A percentile compares a stretch with the other conserved stretches of the same genome.
These are phyloP conservation scores for Montipora sp. DNA, from an alignment of 64 coral and sea anemone genomes.

Conservation along the genomic window DNA sequence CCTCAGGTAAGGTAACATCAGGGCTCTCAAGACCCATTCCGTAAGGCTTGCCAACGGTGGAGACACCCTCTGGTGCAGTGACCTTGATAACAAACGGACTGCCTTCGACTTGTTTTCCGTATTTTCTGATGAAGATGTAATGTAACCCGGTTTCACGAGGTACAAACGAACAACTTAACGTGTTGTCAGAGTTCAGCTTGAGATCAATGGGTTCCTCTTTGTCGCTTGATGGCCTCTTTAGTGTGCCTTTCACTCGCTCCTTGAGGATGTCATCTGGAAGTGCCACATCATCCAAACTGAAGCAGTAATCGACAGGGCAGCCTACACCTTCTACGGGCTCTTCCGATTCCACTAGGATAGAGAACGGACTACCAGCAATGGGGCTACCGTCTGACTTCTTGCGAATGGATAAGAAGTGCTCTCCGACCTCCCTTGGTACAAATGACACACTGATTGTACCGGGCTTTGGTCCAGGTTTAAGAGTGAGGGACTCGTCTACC, in stretches of 20 bases:
- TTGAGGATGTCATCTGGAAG: constrained; percentile 82
- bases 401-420: constrained; percentile 92
- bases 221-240: constrained; percentile 92
- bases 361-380: constrained; percentile 96
- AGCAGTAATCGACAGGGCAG: constrained; percentile 90
- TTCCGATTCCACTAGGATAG: constrained; percentile 95
- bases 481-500: constrained; percentile 79
- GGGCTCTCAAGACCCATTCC: constrained; percentile 91
- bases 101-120: constrained; percentile 87
- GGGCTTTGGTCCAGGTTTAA: constrained; percentile 78
- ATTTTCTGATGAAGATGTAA: constrained; percentile 90
- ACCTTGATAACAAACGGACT: constrained; percentile 97
- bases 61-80: constrained; percentile 90
- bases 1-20: constrained; percentile 79
- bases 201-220: constrained; percentile 94
- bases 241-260: constrained; percentile 87
- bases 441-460: constrained; percentile 85
- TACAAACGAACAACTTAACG: constrained; percentile 91
- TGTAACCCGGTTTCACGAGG: constrained; percentile 94
- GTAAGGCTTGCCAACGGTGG: constrained; percentile 84
- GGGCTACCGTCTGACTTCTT: constrained; percentile 59
- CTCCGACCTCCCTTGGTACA: constrained; percentile 87
- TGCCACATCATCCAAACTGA: constrained; percentile 87
- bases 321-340: constrained; percentile 94
- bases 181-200: constrained; percentile 93